phyloP scores from a whole-genome alignment of 2,113 vertebrate genomes.

The Stegastes partitus region DNA sequence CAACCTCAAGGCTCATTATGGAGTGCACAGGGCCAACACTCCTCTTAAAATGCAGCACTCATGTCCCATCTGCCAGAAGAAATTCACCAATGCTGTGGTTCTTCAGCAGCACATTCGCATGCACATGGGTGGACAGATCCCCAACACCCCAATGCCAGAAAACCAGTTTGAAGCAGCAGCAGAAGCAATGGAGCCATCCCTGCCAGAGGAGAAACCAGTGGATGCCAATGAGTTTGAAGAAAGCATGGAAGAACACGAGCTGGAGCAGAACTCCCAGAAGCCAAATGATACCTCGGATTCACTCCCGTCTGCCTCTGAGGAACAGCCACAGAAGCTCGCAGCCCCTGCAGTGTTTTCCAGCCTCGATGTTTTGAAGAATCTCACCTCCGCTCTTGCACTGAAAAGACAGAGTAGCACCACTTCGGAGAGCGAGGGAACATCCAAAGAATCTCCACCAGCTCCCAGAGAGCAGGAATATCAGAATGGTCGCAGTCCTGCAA shows the following conservation, averaged over 20 bases:
- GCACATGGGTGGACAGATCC: conserved; percentile 99
- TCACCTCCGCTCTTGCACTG: conserved; percentile 84
- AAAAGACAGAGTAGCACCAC: conserved; percentile 91
- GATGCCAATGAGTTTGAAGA: conserved; percentile 74
- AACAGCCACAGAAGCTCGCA: conserved; percentile 63
- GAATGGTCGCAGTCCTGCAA: conserved; percentile 88
- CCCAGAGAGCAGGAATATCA: conserved; percentile 88
- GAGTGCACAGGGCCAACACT: conserved; percentile 92
- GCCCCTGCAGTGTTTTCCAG: conserved; percentile 81
- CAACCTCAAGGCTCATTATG: conserved; percentile 97
- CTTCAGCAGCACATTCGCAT: conserved; percentile 98
- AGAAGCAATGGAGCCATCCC: conserved; percentile 78
- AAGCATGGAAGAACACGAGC: conserved; percentile 83
- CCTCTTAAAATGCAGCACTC: conserved; percentile 95
- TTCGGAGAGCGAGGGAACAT: conserved; percentile 89
- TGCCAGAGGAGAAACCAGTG: conserved; percentile 79
- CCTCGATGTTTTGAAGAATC: conserved; percentile 86
- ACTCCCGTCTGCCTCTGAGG: conserved; percentile 53
- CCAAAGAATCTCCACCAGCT: conserved; percentile 87
- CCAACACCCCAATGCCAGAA: conserved; percentile 91
- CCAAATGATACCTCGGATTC: conserved; percentile 67
- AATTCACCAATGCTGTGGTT: conserved; percentile 96
- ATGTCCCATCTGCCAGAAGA: conserved; percentile 98
- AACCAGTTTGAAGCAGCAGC: conserved; percentile 81
- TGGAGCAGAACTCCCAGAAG: conserved; percentile 81